Percentiles rank a stretch among this genome's conserved stretches.
phyloP scores from a whole-genome alignment of 2,797 vertebrate species.

The Chelon labrosus region DNA sequence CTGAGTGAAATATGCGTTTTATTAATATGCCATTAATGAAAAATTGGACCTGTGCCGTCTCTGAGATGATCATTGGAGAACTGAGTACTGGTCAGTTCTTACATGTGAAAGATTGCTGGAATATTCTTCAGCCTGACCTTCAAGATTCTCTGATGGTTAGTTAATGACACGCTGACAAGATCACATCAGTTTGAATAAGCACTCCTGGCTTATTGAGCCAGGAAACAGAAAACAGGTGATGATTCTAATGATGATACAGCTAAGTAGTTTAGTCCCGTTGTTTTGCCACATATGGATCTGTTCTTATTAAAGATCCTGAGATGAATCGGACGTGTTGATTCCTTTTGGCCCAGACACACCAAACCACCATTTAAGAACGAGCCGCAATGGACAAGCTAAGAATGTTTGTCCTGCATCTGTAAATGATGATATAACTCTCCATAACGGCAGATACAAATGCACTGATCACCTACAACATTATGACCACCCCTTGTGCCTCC shows the following conservation, averaged over 20 bases:
- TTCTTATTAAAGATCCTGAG: no score
- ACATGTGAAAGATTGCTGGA: neutral
- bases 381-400: no score
- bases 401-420: no score
- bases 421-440: no score
- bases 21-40: constrained; percentile 75
- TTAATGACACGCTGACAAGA: constrained; percentile 1
- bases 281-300: no score
- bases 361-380: no score
- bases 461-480: no score
- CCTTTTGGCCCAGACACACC: no score
- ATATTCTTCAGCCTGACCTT: constrained; percentile 43
- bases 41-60: constrained; percentile 34
- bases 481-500: no score
- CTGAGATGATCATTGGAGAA: constrained; percentile 20
- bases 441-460: no score
- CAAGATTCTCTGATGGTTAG: neutral
- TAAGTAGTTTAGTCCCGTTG: neutral
- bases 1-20: constrained; percentile 73
- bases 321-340: no score
- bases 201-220: neutral
- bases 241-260: neutral
- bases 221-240: no score
- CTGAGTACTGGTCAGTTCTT: constrained; percentile 26
- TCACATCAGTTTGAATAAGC: neutral